phyloP scores from a whole-genome alignment of 30 jellyfish, hydroid and myxozoan species.

The Hydractinia echinata region DNA sequence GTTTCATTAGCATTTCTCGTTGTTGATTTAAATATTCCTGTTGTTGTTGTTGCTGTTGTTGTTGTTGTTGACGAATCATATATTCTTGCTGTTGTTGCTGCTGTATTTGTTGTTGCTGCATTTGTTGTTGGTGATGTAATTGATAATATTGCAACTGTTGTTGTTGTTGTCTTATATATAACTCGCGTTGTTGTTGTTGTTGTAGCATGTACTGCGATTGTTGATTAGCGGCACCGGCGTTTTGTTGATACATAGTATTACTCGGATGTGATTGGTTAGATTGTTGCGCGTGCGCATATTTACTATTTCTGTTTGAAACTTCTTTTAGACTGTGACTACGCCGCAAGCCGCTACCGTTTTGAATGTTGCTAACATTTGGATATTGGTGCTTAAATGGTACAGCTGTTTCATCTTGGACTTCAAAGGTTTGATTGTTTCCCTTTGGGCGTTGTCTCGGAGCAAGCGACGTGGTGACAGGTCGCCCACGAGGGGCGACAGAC shows the following conservation, averaged over 20 bases:
- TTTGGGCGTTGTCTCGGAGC: constrained; percentile 98
- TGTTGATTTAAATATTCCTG: constrained; percentile 36
- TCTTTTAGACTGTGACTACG: constrained; percentile 51
- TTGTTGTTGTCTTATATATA: constrained; percentile 38
- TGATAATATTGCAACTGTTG: constrained; percentile 34
- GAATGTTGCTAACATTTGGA: constrained; percentile 1
- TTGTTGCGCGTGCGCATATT: not conserved
- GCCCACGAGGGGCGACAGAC: constrained; percentile 52
- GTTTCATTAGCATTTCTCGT: constrained; percentile 36
- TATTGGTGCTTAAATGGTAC: constrained; percentile 61
- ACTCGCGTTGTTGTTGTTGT: constrained; percentile 51
- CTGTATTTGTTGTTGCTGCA: constrained; percentile 54
- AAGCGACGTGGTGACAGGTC: constrained; percentile 87
- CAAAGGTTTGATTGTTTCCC: constrained; percentile 64
- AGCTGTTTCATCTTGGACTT: constrained; percentile 58
- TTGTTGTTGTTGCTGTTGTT: constrained; percentile 28
- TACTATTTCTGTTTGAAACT: constrained; percentile 23
- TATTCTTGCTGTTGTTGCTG: constrained; percentile 59
- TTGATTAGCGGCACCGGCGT: constrained; percentile 21
- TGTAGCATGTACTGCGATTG: constrained; percentile 56
- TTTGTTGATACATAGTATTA: constrained; percentile 4
- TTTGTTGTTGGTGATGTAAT: constrained; percentile 33
- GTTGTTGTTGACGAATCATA: constrained; percentile 28
- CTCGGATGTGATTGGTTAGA: constrained; percentile 17
- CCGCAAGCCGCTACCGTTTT: constrained; percentile 19